These are phyloP conservation scores for Mastomys natalensis DNA, from an alignment of 2,113 vertebrate species.

Conservation along the genomic window DNA sequence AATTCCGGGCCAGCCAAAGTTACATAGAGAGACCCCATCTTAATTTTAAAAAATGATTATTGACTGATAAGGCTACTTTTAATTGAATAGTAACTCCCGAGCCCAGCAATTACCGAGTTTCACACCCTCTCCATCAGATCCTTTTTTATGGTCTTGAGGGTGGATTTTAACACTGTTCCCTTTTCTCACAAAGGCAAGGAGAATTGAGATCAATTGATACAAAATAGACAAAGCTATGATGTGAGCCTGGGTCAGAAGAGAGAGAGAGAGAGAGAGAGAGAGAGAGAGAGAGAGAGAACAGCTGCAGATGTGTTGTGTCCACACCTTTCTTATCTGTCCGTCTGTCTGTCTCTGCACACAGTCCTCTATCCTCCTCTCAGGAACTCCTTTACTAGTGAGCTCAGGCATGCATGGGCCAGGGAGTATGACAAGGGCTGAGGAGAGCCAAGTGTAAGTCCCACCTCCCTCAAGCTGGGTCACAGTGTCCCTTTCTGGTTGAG, in stretches of 20 bases:
- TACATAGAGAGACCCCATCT: background rate
- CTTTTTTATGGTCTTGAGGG: fast-evolving
- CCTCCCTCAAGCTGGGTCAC: fast-evolving
- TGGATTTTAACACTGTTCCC: no score
- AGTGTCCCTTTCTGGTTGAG: background rate
- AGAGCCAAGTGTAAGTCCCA: background rate
- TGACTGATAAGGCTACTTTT: background rate
- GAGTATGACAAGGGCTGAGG: background rate
- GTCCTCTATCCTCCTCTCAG: background rate
- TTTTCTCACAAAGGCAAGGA: background rate
- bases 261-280: no score
- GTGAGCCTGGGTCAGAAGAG: background rate
- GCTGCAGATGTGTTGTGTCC: background rate
- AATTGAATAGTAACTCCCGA: fast-evolving
- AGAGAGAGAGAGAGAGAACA: background rate
- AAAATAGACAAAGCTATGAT: background rate
- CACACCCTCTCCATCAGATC: fast-evolving
- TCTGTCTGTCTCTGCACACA: no score
- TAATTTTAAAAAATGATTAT: background rate
- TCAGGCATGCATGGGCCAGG: background rate
- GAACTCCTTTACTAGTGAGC: background rate
- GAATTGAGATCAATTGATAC: fast-evolving
- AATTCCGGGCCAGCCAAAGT: background rate
- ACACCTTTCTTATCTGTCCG: background rate
- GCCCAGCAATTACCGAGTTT: fast-evolving